phyloP scores from a whole-genome alignment of 2,888 invertebrate species.

The Luperina nickerlii region DNA sequence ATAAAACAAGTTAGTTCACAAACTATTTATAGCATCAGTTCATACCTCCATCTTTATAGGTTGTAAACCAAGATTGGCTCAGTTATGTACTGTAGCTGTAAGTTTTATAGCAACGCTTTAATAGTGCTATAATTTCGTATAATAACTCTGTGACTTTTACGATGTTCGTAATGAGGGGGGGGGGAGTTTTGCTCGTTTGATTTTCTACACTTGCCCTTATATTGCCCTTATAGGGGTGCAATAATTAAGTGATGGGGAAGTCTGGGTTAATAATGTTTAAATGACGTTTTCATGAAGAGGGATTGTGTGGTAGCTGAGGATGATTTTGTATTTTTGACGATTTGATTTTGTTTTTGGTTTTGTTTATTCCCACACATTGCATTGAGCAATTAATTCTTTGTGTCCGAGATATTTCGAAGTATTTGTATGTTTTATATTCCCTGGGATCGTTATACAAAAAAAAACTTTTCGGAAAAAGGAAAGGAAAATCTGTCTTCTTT shows the following conservation, averaged over 20 bases:
- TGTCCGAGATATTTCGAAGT: too few relatives aligned
- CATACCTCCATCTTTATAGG: slow-evolving; percentile 64
- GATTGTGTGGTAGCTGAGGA: background rate
- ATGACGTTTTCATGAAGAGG: slow-evolving; percentile 1
- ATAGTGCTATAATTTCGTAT: slow-evolving; percentile 61
- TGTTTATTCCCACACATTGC: background rate
- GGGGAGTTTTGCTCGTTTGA: slow-evolving; percentile 23
- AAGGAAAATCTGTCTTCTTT: background rate
- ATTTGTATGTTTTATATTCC: too few relatives aligned
- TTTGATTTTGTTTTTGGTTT: background rate
- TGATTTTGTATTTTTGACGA: background rate
- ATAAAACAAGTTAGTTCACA: slow-evolving; percentile 24
- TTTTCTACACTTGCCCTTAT: slow-evolving; percentile 21
- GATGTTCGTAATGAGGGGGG: slow-evolving; percentile 51
- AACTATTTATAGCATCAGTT: slow-evolving; percentile 69
- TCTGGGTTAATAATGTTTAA: slow-evolving; percentile 13
- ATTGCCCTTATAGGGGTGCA: slow-evolving; percentile 10
- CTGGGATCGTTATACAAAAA: background rate
- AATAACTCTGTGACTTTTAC: slow-evolving; percentile 61
- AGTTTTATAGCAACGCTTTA: slow-evolving; percentile 71
- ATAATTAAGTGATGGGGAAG: slow-evolving; percentile 15
- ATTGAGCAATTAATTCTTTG: background rate
- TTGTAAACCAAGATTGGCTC: slow-evolving; percentile 70
- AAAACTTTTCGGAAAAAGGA: background rate
- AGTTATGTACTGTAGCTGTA: slow-evolving; percentile 61